These are phyloP conservation scores for Caracal caracal DNA, from an alignment of 2,113 vertebrate species.

Conservation along the genomic window DNA sequence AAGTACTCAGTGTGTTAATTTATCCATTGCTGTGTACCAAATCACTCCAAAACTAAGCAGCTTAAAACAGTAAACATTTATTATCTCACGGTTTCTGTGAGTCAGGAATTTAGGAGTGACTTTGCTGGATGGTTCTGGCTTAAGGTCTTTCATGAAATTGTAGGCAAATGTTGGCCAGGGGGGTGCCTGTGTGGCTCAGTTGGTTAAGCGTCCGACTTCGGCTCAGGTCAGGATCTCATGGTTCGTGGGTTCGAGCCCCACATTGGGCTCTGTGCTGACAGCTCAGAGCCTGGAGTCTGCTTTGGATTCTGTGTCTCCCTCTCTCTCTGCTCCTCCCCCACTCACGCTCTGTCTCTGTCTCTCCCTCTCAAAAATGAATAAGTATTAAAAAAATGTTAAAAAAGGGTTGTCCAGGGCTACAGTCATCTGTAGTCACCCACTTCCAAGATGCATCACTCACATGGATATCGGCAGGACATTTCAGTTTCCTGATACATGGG, in stretches of 20 bases:
- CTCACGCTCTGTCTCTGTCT: too few species aligned
- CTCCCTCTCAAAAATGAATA: too few species aligned
- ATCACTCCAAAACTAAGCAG: background rate
- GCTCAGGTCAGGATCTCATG: too few species aligned
- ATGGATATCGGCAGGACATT: background rate
- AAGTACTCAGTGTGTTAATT: background rate
- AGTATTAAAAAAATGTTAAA: too few species aligned
- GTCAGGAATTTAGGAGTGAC: background rate
- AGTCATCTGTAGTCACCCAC: background rate
- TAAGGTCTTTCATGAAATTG: background rate
- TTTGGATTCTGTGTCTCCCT: too few species aligned
- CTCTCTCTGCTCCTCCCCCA: too few species aligned
- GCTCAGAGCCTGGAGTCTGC: too few species aligned
- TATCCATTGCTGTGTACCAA: background rate
- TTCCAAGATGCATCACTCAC: background rate
- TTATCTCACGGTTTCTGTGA: background rate
- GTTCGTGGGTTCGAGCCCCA: too few species aligned
- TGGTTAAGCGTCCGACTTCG: too few species aligned
- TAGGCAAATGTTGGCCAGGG: background rate
- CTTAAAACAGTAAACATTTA: constrained; percentile 37
- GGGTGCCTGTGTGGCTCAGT: too few species aligned
- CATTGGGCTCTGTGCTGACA: too few species aligned
- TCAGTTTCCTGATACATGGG: background rate
- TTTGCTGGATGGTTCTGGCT: background rate
- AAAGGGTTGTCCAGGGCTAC: background rate